Evolutionary conservation across 2,113 vertebrate genomes (phyloP).

Genomic region (Carassius auratus): DNA sequence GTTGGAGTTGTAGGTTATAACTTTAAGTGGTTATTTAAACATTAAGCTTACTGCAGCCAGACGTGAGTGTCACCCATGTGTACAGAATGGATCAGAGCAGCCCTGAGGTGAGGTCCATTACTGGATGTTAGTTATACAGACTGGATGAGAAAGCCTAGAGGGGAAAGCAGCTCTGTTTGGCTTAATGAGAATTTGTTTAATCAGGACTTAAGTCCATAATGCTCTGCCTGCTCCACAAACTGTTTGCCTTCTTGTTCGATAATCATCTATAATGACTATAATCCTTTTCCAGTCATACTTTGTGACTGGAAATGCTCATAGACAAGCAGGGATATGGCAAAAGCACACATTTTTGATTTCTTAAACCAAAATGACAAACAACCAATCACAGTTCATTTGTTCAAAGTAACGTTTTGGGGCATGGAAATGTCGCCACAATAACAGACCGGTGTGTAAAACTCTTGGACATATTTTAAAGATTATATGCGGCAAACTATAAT

Average conservation of each 20-base stretch:
- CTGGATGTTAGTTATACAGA: neutral
- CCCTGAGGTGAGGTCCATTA: too few relatives aligned
- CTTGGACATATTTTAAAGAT: too few relatives aligned
- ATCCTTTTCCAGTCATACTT: constrained; percentile 53
- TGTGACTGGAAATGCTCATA: constrained; percentile 60
- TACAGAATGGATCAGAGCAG: too few relatives aligned
- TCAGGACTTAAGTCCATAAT: constrained; percentile 42
- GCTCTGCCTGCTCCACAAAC: constrained; percentile 13
- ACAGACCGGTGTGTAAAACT: too few relatives aligned
- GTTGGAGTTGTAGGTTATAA: too few relatives aligned
- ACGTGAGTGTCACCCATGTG: too few relatives aligned
- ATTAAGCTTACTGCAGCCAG: too few relatives aligned
- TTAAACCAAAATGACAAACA: neutral
- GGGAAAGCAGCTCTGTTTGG: constrained; percentile 14
- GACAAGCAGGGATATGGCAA: neutral
- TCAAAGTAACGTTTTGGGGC: too few relatives aligned
- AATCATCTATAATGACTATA: constrained; percentile 40
- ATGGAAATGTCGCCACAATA: too few relatives aligned
- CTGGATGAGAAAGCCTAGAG: neutral
- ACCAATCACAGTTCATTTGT: too few relatives aligned
- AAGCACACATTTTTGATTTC: neutral
- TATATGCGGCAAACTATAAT: too few relatives aligned
- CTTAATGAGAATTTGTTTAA: constrained; percentile 46
- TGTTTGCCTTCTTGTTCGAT: constrained; percentile 34
- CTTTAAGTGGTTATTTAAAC: too few relatives aligned